phyloP scores from a whole-genome alignment of 2,888 invertebrate genomes.

The Sarcophaga rosellei region DNA sequence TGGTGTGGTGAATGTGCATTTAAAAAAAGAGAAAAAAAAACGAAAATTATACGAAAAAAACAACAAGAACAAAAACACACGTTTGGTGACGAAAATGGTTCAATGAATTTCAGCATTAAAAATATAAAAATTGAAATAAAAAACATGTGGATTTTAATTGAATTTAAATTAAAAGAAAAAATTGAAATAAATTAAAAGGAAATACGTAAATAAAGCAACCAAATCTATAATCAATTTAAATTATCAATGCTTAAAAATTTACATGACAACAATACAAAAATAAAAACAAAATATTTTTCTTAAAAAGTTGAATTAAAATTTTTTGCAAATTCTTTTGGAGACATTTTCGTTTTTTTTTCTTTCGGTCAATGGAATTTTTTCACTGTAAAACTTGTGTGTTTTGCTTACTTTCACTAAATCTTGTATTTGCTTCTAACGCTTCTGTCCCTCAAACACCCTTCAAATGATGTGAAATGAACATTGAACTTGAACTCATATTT shows the following conservation, averaged over 20 bases:
- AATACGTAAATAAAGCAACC: neutral
- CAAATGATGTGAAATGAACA: slow-evolving; percentile 30
- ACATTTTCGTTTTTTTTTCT: neutral
- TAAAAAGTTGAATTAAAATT: neutral
- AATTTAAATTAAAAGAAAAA: neutral
- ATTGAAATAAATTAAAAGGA: neutral
- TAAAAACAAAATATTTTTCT: neutral
- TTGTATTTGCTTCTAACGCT: neutral
- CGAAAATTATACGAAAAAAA: neutral
- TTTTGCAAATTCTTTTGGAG: neutral
- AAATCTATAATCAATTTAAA: slow-evolving; percentile 5
- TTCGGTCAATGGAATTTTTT: slow-evolving; percentile 17
- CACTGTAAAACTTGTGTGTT: slow-evolving; percentile 16
- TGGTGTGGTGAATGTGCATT: slow-evolving; percentile 11
- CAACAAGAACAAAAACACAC: neutral
- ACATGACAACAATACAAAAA: neutral
- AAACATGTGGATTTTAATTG: neutral
- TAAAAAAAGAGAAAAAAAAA: neutral
- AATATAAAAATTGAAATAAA: neutral
- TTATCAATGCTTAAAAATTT: neutral
- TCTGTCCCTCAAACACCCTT: neutral
- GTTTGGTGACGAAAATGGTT: slow-evolving; percentile 1
- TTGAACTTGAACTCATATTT: slow-evolving; percentile 43
- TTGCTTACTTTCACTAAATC: slow-evolving; percentile 20
- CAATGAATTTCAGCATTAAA: neutral